Percentiles rank a stretch among this genome's conserved stretches.
Evolutionary conservation across 2,888 invertebrate species (phyloP).

Genomic region (Merodon equestris): DNA sequence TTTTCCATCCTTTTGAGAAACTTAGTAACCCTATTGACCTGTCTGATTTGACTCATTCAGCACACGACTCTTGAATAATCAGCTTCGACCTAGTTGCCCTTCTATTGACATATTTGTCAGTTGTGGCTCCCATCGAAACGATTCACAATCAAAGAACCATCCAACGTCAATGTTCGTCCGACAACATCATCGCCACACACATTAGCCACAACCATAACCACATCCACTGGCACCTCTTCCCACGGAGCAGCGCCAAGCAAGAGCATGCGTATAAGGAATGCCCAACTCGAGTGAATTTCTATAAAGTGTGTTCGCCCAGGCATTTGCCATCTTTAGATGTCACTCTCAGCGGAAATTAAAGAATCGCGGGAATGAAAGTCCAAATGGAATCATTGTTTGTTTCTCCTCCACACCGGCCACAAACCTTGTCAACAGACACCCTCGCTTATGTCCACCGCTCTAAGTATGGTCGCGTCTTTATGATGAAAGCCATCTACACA

Average conservation of each 20-base stretch:
- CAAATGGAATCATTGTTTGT: conserved; percentile 37
- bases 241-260: conserved; percentile 55
- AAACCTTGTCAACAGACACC: conserved; percentile 36
- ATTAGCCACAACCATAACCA: too few relatives aligned
- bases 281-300: conserved; percentile 53
- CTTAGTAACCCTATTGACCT: too few relatives aligned
- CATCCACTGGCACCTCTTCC: conserved; percentile 39
- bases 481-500: conserved; percentile 24
- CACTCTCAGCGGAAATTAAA: conserved; percentile 40
- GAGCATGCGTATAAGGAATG: conserved; percentile 61
- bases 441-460: conserved; percentile 41
- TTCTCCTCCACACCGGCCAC: neutral
- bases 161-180: too few relatives aligned
- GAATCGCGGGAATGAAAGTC: conserved; percentile 54
- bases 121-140: too few relatives aligned
- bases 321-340: conserved; percentile 35
- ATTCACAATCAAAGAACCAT: too few relatives aligned
- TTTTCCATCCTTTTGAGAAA: too few relatives aligned
- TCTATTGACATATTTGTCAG: too few relatives aligned
- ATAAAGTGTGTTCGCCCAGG: conserved; percentile 18
- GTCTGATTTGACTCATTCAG: too few relatives aligned
- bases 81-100: too few relatives aligned
- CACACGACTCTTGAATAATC: too few relatives aligned
- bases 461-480: conserved; percentile 25
- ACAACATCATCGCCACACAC: too few relatives aligned